Conservation (phyloP, 2,888 invertebrate species). For the Ophion slaviceki region DNA sequence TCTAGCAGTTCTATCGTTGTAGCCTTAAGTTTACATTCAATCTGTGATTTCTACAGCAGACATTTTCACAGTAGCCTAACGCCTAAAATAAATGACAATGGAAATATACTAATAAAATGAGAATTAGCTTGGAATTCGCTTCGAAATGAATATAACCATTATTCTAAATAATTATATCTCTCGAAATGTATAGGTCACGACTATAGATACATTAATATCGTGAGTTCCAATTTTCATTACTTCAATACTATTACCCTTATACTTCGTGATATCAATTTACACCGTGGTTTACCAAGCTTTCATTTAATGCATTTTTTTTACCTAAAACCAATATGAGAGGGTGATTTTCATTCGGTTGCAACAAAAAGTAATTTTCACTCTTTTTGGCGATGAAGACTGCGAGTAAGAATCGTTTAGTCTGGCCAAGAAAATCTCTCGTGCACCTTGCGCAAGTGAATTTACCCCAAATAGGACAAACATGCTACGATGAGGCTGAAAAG, state of each 20-base stretch:
- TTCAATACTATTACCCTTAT: background rate
- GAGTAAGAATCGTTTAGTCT: conserved; percentile 8
- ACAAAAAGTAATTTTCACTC: conserved; percentile 10
- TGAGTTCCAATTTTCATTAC: background rate
- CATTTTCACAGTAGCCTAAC: no score
- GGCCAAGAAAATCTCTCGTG: background rate
- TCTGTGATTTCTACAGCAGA: no score
- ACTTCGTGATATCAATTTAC: background rate
- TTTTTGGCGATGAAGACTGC: background rate
- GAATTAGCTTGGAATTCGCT: no score
- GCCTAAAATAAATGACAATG: no score
- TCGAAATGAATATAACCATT: no score
- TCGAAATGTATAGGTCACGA: no score
- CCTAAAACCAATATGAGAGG: background rate
- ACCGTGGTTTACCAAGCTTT: background rate
- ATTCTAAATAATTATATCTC: no score
- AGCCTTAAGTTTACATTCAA: no score
- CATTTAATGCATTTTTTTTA: background rate
- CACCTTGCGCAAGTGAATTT: conserved; percentile 6
- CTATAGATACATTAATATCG: background rate
- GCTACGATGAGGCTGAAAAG: background rate
- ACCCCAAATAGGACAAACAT: conserved; percentile 38
- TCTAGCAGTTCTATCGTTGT: no score
- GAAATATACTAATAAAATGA: no score
- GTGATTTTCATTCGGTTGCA: background rate